Evolutionary conservation across 2,888 invertebrate genomes (phyloP).

Genomic region (Frankliniella intonsa): DNA sequence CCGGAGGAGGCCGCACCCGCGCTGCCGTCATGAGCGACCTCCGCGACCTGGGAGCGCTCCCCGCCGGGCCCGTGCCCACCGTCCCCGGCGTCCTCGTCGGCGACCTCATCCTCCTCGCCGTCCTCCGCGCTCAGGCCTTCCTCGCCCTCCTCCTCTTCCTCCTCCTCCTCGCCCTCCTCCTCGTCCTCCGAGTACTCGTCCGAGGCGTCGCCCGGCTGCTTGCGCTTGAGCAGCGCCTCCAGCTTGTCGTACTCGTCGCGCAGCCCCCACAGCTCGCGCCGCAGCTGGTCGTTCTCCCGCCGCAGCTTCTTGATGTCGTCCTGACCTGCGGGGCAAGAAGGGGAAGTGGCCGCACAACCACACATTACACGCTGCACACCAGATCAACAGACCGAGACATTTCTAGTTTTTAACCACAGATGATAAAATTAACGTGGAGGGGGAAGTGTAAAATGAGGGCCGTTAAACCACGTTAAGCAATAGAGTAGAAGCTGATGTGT

Average conservation of each 20-base stretch:
- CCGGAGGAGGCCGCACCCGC: neutral
- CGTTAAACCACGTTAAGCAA: too few relatives aligned
- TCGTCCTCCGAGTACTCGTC: slow-evolving; percentile 43
- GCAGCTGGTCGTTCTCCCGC: slow-evolving; percentile 80
- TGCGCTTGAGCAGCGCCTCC: slow-evolving; percentile 65
- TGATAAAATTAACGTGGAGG: too few relatives aligned
- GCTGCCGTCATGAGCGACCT: slow-evolving; percentile 37
- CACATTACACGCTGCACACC: neutral
- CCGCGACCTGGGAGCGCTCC: slow-evolving; percentile 48
- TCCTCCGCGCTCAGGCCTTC: slow-evolving; percentile 39
- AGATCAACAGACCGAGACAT: too few relatives aligned
- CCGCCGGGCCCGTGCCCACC: slow-evolving; percentile 48
- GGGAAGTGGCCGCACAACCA: neutral
- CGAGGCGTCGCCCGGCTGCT: slow-evolving; percentile 44
- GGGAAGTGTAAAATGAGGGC: too few relatives aligned
- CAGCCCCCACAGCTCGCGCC: slow-evolving; percentile 79
- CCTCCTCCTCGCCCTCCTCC: slow-evolving; percentile 42
- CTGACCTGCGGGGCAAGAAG: slow-evolving; percentile 66
- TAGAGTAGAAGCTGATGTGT: too few relatives aligned
- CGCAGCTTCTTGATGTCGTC: slow-evolving; percentile 84
- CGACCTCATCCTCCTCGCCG: slow-evolving; percentile 39
- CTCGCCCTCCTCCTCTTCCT: slow-evolving; percentile 40
- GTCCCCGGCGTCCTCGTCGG: slow-evolving; percentile 46
- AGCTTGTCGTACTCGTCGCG: slow-evolving; percentile 84
- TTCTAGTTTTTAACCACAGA: too few relatives aligned